Evolutionary conservation across 2,888 invertebrate genomes (phyloP).

Genomic region (Petrolisthes cinctipes): DNA sequence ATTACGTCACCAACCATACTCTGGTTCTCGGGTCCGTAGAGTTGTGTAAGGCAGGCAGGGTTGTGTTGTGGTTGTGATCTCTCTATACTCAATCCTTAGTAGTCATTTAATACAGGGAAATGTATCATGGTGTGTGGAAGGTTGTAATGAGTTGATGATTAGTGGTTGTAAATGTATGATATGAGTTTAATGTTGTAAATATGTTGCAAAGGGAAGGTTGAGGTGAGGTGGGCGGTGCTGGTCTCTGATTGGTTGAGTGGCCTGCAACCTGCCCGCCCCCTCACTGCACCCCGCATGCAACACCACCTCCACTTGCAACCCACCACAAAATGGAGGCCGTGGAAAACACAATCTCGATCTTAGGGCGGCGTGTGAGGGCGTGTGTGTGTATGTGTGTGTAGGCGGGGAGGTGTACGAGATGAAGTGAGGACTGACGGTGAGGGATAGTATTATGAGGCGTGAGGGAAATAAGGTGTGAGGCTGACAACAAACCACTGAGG

Average conservation of each 20-base stretch:
- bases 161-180: background rate
- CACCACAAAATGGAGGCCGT: background rate
- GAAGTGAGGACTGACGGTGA: background rate
- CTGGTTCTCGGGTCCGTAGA: background rate
- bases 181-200: background rate
- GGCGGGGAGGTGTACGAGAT: too few species aligned
- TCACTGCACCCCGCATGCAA: conserved; percentile 13
- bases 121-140: too few species aligned
- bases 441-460: background rate
- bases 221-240: background rate
- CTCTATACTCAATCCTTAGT: too few species aligned
- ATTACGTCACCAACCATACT: background rate
- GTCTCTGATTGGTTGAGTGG: background rate
- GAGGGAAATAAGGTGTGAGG: background rate
- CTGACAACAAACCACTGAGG: background rate
- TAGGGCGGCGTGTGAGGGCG: background rate
- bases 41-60: background rate
- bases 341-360: background rate
- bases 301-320: conserved; percentile 3
- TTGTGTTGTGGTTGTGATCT: too few species aligned
- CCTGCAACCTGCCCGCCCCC: background rate
- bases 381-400: background rate
- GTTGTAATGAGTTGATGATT: background rate
- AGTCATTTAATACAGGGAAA: too few species aligned
- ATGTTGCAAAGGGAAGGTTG: background rate